Evolutionary conservation across 2,888 invertebrate species (phyloP).

Genomic region (Meliscaeva auricollis): DNA sequence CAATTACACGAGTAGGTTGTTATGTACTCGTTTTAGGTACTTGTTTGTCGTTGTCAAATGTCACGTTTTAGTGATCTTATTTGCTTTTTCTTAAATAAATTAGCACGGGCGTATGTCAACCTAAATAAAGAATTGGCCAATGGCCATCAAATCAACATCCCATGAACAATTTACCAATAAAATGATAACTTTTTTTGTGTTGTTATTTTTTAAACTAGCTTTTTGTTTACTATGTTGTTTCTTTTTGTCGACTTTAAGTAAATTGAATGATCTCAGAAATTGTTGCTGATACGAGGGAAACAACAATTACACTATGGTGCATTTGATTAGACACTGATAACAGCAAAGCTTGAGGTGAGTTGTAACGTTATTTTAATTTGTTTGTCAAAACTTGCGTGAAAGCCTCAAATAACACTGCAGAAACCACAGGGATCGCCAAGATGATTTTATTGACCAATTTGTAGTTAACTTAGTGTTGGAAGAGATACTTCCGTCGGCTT

Average conservation of each 20-base stretch:
- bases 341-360: no score
- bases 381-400: no score
- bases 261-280: conserved; percentile 69
- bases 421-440: no score
- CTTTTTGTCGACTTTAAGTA: conserved; percentile 47
- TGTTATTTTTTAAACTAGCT: neutral
- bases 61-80: conserved; percentile 60
- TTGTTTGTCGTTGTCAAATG: conserved; percentile 23
- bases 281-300: conserved; percentile 33
- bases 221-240: conserved; percentile 1
- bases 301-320: neutral
- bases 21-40: neutral
- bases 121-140: conserved; percentile 66
- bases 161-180: conserved; percentile 55
- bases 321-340: neutral
- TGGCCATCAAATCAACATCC: conserved; percentile 61
- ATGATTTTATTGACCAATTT: no score
- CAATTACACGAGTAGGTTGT: conserved; percentile 9
- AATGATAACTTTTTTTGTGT: conserved; percentile 17
- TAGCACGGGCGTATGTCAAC: conserved; percentile 62
- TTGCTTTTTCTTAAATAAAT: conserved; percentile 41
- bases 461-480: no score
- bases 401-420: no score
- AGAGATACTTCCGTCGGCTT: no score
- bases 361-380: no score